Conservation (phyloP, 2,888 invertebrate genomes). For the Eristalis tenax region DNA sequence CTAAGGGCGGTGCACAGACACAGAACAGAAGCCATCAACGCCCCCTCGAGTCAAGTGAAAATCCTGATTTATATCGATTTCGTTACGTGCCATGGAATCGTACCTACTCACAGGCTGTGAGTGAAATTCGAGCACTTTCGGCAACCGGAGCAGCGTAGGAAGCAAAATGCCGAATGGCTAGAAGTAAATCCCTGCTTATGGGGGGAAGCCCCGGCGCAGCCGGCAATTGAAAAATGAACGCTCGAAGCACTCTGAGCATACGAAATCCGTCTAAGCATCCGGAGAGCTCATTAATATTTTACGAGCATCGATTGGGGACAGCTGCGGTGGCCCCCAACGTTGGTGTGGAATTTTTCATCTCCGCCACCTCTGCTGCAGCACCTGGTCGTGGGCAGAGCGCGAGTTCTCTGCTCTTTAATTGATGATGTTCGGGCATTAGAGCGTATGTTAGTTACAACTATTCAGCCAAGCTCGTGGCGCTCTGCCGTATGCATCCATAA, state of each 20-base stretch:
- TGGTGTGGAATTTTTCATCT: slow-evolving; percentile 49
- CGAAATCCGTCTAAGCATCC: slow-evolving; percentile 17
- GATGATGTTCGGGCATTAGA: neutral
- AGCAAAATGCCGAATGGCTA: neutral
- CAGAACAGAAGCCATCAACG: neutral
- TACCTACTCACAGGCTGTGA: neutral
- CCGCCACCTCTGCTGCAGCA: neutral
- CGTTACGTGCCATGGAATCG: slow-evolving; percentile 5
- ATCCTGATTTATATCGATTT: slow-evolving; percentile 53
- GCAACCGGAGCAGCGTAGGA: neutral
- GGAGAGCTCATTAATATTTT: slow-evolving; percentile 50
- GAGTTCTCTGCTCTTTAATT: neutral
- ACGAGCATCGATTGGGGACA: slow-evolving; percentile 26
- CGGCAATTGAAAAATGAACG: slow-evolving; percentile 32
- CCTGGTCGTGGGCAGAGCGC: neutral
- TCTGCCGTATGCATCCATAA: neutral
- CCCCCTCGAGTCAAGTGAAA: slow-evolving; percentile 2
- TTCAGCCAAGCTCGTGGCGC: neutral
- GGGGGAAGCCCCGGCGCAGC: neutral
- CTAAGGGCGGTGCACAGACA: slow-evolving; percentile 2
- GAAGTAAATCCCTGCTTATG: slow-evolving; percentile 25
- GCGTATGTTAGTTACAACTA: neutral
- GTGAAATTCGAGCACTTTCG: slow-evolving; percentile 26
- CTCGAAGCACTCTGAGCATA: slow-evolving; percentile 32
- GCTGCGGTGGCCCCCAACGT: neutral